These are phyloP conservation scores for Olivierus martensii DNA, from an alignment of 1,140 invertebrate species.

Conservation along the genomic window DNA sequence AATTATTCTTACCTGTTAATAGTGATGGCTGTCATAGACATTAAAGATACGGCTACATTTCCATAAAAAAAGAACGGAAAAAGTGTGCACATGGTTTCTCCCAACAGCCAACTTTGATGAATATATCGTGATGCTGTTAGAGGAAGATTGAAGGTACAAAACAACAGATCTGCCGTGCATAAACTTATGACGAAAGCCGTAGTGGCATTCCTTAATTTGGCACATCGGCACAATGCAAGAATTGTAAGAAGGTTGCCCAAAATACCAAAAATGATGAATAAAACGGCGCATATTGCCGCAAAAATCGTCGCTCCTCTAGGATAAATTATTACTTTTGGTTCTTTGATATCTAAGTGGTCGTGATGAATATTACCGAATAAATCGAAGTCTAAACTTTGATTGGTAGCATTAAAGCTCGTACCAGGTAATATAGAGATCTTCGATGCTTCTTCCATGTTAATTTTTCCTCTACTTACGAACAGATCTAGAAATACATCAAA, in stretches of 20 bases:
- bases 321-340: background rate
- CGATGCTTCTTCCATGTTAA: too few species aligned
- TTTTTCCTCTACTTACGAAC: too few species aligned
- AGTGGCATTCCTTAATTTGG: constrained; percentile 43
- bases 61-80: constrained; percentile 83
- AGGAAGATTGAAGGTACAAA: constrained; percentile 68
- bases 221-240: constrained; percentile 8
- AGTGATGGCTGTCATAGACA: constrained; percentile 80
- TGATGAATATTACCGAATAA: too few species aligned
- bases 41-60: constrained; percentile 68
- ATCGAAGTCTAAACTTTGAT: too few species aligned
- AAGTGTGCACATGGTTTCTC: constrained; percentile 56
- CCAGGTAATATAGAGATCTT: too few species aligned
- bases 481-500: too few species aligned
- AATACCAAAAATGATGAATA: constrained; percentile 20
- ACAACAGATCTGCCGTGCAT: constrained; percentile 68
- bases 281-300: constrained; percentile 13
- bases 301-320: constrained; percentile 15
- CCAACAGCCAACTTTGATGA: constrained; percentile 69
- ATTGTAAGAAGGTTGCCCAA: constrained; percentile 20
- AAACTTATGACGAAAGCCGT: constrained; percentile 76
- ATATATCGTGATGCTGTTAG: constrained; percentile 48
- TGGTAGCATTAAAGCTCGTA: too few species aligned
- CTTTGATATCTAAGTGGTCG: background rate
- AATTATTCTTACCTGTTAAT: constrained; percentile 72